Base-by-base conservation (phyloP, 1,140 invertebrate genomes). In the Lepidurus arcticus region DNA sequence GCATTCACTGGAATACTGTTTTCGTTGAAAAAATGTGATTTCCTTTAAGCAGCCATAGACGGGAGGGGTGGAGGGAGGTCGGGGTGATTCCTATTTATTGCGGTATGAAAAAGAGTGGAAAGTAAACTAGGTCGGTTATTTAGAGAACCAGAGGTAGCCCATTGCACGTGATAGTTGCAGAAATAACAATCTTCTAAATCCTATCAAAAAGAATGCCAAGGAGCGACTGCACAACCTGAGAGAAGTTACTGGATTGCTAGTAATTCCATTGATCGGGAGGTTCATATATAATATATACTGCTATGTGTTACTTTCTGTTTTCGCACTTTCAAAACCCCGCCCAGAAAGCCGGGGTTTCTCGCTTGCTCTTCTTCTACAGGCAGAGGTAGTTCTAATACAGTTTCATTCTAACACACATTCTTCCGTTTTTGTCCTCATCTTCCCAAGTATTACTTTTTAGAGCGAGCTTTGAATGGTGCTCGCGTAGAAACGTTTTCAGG, bases 201-300 rank as follows among this genome's bases (percentile, higher is more conserved):
- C 53, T 65, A 65, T 65, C 0, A 65, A 65, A 21, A 65, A 13
- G 53, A 65, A 65, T 65, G 53, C 53, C 53, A 65, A 65, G 21
- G 53, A 65, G 53, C 53, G 53, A 65, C 53, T 65, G 53, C 53
- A 65, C 53, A 65, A 65, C 53, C 53, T 65, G 53, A 65, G 53
- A 65, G 53, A 65, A 65, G 53, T 65, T 65, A 65, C 53, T 65
- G 53, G 53, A 65, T 65, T 65, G 53, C 53, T 65, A 65, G 53
- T 65, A 65, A 65, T 65, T 65, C 53, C 53, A 65, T 21, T 16
- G 21, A 65, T 65, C 53, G 53, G 53, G 53, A 65, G 16, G 16
- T 65, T 65, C 21, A 65, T 21, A 65, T 65, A 65, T 16, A 65
- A 9, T 65, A 65, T 65, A 65, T 65, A 65, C 13, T 13, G 53